phyloP scores from a whole-genome alignment of 2,113 vertebrate species.

The Apus apus region DNA sequence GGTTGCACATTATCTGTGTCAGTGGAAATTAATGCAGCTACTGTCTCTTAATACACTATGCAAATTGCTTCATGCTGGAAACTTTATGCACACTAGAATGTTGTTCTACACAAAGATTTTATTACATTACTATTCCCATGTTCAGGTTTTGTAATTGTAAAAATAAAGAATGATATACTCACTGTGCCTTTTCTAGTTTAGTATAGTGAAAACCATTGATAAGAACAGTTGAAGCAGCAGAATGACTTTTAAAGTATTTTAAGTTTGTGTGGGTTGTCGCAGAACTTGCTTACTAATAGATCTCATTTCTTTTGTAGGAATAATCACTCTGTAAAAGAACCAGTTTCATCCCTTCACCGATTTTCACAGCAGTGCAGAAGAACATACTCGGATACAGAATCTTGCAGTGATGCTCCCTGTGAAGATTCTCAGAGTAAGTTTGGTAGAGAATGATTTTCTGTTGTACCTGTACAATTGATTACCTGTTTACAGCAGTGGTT shows the following conservation, averaged over 20 bases:
- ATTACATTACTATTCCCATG: neutral
- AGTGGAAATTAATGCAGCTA: neutral
- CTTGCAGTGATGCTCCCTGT: conserved; percentile 69
- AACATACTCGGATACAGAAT: conserved; percentile 84
- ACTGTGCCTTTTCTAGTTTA: neutral
- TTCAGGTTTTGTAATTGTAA: neutral
- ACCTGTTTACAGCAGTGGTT: neutral
- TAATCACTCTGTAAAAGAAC: conserved; percentile 74
- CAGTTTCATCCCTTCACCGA: conserved; percentile 68
- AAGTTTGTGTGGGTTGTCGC: neutral
- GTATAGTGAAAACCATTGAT: neutral
- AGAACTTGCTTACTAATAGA: neutral
- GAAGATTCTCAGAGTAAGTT: conserved; percentile 85
- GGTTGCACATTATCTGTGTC: neutral
- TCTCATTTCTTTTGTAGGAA: conserved; percentile 67
- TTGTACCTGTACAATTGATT: neutral
- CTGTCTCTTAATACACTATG: neutral
- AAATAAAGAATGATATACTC: neutral
- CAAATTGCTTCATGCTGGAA: neutral
- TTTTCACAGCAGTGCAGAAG: conserved; percentile 77
- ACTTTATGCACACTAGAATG: neutral
- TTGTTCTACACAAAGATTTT: neutral
- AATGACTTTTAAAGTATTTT: neutral
- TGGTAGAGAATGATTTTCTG: neutral
- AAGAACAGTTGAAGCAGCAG: neutral